Conservation (phyloP, 2,888 invertebrate species). For the Phyto melanocephala region DNA sequence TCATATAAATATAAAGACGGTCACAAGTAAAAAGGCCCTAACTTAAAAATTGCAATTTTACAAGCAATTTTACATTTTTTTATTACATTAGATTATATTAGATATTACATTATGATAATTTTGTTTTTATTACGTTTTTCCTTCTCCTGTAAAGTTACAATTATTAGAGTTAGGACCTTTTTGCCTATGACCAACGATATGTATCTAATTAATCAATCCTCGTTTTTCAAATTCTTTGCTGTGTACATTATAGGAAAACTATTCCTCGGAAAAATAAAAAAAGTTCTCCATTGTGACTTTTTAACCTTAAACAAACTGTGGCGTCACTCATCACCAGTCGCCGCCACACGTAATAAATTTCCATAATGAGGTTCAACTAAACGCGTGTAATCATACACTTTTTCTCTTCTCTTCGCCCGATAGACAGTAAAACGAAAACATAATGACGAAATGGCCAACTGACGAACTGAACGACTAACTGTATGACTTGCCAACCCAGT, state of each 20-base stretch:
- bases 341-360: constrained; percentile 67
- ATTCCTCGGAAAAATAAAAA: background rate
- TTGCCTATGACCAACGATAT: too few species aligned
- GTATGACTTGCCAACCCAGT: background rate
- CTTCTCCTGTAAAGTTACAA: too few species aligned
- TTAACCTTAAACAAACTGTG: constrained; percentile 64
- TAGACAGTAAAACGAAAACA: background rate
- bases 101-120: too few species aligned
- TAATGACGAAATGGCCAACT: background rate
- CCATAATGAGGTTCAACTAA: constrained; percentile 66
- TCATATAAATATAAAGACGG: too few species aligned
- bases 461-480: background rate
- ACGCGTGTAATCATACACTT: constrained; percentile 63
- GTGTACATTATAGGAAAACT: too few species aligned
- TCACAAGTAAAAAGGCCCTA: too few species aligned
- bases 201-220: background rate
- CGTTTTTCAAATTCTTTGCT: background rate
- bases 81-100: too few species aligned
- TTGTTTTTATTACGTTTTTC: too few species aligned
- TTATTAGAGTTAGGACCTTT: too few species aligned
- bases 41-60: too few species aligned
- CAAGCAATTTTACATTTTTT: too few species aligned
- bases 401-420: background rate
- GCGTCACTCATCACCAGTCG: constrained; percentile 63
- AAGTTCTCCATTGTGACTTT: constrained; percentile 49